phyloP scores from a whole-genome alignment of 2,888 invertebrate genomes.

The Hirtodrosophila confusa region DNA sequence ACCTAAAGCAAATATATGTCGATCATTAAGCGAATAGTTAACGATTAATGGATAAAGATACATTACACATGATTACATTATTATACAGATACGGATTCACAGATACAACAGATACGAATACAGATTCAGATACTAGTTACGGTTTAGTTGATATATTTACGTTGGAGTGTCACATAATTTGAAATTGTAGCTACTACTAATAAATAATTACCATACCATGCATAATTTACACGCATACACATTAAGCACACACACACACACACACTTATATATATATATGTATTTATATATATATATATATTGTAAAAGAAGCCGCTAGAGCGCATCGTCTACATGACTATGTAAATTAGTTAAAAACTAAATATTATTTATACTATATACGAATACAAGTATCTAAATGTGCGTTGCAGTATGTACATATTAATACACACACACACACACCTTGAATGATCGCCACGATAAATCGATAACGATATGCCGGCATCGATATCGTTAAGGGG shows the following conservation, averaged over 20 bases:
- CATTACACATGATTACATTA: constrained; percentile 24
- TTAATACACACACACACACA: constrained; percentile 29
- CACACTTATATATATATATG: constrained; percentile 17
- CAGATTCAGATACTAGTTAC: constrained; percentile 53
- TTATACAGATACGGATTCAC: constrained; percentile 30
- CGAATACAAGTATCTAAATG: constrained; percentile 66
- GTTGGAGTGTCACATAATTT: constrained; percentile 70
- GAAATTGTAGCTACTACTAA: constrained; percentile 74
- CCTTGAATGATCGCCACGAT: constrained; percentile 7
- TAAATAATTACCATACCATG: constrained; percentile 48
- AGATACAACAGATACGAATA: constrained; percentile 12
- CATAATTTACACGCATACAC: constrained; percentile 38
- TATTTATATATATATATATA: constrained; percentile 32
- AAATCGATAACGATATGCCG: constrained; percentile 20
- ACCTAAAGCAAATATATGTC: constrained; percentile 39
- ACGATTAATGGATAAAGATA: constrained; percentile 28
- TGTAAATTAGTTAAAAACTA: constrained; percentile 82
- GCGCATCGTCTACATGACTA: constrained; percentile 75
- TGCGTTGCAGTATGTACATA: constrained; percentile 69
- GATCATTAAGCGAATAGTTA: constrained; percentile 40
- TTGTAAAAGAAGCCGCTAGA: constrained; percentile 66
- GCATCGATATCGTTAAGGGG: constrained; percentile 13
- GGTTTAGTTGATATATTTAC: constrained; percentile 61
- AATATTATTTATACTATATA: constrained; percentile 66
- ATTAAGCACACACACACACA: constrained; percentile 32